phyloP scores from a whole-genome alignment of 2,113 vertebrate species.

The Desmodus rotundus region DNA sequence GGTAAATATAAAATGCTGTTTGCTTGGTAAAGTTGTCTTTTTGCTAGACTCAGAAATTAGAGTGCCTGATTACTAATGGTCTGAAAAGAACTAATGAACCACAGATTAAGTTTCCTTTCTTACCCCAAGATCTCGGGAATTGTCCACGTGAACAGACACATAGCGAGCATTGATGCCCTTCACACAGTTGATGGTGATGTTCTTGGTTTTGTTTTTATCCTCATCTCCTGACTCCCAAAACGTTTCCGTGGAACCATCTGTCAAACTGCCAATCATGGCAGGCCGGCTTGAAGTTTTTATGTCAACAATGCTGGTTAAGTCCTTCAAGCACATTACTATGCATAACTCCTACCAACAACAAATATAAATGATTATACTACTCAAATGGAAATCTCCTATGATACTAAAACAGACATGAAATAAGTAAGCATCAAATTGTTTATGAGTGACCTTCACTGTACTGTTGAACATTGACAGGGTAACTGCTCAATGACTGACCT shows the following conservation, averaged over 20 bases:
- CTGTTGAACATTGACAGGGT: neutral
- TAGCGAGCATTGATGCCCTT: conserved; percentile 96
- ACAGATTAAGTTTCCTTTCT: conserved; percentile 64
- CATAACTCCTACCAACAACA: conserved; percentile 89
- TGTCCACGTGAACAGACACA: conserved; percentile 96
- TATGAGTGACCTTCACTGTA: neutral
- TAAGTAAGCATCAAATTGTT: neutral
- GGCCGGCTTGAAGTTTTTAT: conserved; percentile 98
- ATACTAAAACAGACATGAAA: neutral
- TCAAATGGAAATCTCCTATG: neutral
- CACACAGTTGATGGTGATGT: conserved; percentile 95
- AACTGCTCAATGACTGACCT: conserved; percentile 81
- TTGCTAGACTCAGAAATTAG: conserved; percentile 23
- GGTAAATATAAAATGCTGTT: neutral
- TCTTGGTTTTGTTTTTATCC: conserved; percentile 99
- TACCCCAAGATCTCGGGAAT: conserved; percentile 98
- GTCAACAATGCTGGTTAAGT: conserved; percentile 95
- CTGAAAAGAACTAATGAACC: neutral
- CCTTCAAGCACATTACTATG: conserved; percentile 95
- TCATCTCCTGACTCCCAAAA: conserved; percentile 99
- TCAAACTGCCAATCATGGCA: conserved; percentile 99
- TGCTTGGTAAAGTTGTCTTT: conserved; percentile 6
- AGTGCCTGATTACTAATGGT: neutral
- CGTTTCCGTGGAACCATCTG: conserved; percentile 97
- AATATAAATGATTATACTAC: neutral